Evolutionary conservation across 2,113 vertebrate species (phyloP).

Genomic region (Circaetus cinerascens): DNA sequence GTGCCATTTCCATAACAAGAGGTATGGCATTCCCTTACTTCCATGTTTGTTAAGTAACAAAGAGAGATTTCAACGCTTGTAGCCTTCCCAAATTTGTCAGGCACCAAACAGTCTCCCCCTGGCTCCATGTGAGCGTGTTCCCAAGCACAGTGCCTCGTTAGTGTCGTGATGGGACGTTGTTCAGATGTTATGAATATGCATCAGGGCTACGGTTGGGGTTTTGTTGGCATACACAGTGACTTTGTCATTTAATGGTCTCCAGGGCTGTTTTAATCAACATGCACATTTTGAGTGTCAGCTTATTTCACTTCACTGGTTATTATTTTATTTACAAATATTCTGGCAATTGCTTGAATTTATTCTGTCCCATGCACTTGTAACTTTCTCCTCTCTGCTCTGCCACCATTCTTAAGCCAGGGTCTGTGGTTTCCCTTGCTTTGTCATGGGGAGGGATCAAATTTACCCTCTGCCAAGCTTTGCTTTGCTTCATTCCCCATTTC

Average conservation of each 20-base stretch:
- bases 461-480: not conserved
- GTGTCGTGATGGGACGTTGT: not conserved
- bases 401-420: not conserved
- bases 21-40: slow-evolving; percentile 62
- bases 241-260: slow-evolving; percentile 55
- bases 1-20: slow-evolving; percentile 65
- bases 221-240: slow-evolving; percentile 60
- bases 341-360: not conserved
- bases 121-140: slow-evolving; percentile 44
- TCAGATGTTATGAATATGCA: slow-evolving; percentile 61
- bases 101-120: slow-evolving; percentile 44
- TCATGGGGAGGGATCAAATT: not conserved
- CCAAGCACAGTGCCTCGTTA: slow-evolving; percentile 34
- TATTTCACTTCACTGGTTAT: slow-evolving; percentile 39
- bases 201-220: slow-evolving; percentile 35
- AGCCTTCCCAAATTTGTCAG: slow-evolving; percentile 66
- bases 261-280: slow-evolving; percentile 42
- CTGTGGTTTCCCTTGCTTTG: not conserved
- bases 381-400: not conserved
- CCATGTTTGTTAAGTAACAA: slow-evolving; percentile 69
- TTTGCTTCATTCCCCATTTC: not conserved
- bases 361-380: not conserved
- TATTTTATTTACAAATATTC: slow-evolving; percentile 63
- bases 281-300: not conserved
- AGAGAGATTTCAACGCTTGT: slow-evolving; percentile 58